Percentiles rank a stretch among this genome's conserved stretches.
These are phyloP conservation scores for Bubo bubo DNA, from an alignment of 2,113 vertebrate genomes.

Conservation along the genomic window DNA sequence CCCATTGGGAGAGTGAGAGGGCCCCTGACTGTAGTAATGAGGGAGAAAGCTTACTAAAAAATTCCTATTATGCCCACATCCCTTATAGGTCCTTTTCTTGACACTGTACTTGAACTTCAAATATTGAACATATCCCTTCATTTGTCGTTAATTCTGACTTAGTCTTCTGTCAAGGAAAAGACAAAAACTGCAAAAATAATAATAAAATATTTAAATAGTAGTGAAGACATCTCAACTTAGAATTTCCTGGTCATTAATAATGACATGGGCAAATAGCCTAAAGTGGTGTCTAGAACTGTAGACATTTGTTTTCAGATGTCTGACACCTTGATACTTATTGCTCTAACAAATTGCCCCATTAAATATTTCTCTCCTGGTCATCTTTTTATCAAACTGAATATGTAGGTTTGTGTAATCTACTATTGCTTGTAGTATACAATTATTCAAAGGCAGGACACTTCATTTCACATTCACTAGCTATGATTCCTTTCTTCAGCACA, in stretches of 20 bases:
- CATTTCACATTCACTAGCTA: not conserved
- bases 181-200: not conserved
- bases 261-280: not conserved
- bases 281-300: not conserved
- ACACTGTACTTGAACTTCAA: not conserved
- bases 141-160: not conserved
- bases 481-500: not conserved
- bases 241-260: not conserved
- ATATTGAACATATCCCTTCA: not conserved
- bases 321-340: not conserved
- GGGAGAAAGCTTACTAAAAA: not conserved
- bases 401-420: not conserved
- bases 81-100: not conserved
- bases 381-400: not conserved
- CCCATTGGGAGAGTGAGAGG: fast-evolving
- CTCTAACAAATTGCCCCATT: not conserved
- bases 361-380: not conserved
- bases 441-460: not conserved
- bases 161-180: not conserved
- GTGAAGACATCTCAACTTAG: not conserved
- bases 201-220: not conserved
- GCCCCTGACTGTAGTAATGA: not conserved
- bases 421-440: not conserved
- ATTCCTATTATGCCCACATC: not conserved
- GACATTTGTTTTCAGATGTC: not conserved